A percentile compares a stretch with the other conserved stretches of the same genome.
Conservation (phyloP, 2,797 vertebrate genomes). For the Manis crassicaudata region DNA sequence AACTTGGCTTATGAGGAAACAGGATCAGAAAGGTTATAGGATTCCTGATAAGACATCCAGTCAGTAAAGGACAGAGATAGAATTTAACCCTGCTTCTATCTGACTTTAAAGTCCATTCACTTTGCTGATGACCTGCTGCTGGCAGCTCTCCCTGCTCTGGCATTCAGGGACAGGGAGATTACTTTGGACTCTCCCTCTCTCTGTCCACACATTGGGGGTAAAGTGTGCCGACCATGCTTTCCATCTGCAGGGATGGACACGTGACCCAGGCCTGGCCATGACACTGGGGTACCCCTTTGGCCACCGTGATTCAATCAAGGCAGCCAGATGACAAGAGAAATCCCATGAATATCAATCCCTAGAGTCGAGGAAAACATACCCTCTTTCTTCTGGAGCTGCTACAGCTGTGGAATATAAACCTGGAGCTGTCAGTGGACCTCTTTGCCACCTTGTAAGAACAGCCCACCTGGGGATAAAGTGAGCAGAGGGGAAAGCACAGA, state of each 20-base stretch:
- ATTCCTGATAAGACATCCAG: not conserved
- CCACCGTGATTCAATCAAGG: not conserved
- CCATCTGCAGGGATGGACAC: not conserved
- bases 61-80: not conserved
- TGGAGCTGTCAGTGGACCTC: not conserved
- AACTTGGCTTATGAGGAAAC: not conserved
- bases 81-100: not conserved
- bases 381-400: not conserved
- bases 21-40: not conserved
- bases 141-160: not conserved
- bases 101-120: not conserved
- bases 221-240: not conserved
- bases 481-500: not conserved
- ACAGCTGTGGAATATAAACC: not conserved
- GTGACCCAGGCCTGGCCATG: not conserved
- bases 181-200: too few relatives aligned
- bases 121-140: not conserved
- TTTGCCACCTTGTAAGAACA: not conserved
- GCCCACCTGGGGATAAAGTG: not conserved
- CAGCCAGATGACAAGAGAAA: not conserved
- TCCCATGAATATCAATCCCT: not conserved
- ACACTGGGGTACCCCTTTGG: not conserved
- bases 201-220: not conserved
- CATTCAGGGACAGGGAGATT: not conserved
- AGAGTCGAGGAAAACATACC: not conserved